Conservation (phyloP, 1,140 invertebrate species). For the Achatina immaculata region DNA sequence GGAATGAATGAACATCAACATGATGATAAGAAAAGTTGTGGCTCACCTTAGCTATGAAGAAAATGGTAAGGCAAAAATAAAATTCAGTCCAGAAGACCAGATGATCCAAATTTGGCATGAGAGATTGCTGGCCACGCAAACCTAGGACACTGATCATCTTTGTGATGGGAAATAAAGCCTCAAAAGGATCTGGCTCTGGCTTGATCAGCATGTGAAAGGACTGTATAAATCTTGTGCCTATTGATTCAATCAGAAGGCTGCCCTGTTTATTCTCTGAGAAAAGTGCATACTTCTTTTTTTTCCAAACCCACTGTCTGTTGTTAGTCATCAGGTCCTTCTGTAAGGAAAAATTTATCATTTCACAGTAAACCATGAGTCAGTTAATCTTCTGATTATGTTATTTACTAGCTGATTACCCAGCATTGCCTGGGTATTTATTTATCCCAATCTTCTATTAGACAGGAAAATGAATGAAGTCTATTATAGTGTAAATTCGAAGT, state of each 20-base stretch:
- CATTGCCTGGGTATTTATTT: too few relatives aligned
- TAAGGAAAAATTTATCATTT: background rate
- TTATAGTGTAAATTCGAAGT: too few relatives aligned
- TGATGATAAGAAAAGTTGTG: background rate
- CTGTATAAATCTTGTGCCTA: conserved; percentile 13
- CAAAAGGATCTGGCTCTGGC: conserved; percentile 41
- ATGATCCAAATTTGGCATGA: conserved; percentile 47
- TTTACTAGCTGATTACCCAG: too few relatives aligned
- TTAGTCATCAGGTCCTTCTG: background rate
- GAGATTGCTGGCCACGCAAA: conserved; percentile 23
- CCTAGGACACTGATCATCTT: conserved; percentile 47
- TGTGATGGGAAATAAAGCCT: conserved; percentile 53
- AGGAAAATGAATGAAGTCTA: too few relatives aligned
- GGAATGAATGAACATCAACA: too few relatives aligned
- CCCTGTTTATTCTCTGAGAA: background rate
- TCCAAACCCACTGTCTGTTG: background rate
- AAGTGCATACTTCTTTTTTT: conserved; percentile 5
- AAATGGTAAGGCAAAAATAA: conserved; percentile 47
- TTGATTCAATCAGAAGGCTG: background rate
- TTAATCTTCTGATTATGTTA: too few relatives aligned
- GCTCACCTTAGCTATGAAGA: conserved; percentile 46
- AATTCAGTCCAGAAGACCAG: conserved; percentile 57
- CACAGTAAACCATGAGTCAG: too few relatives aligned
- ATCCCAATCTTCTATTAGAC: too few relatives aligned
- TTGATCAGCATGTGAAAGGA: conserved; percentile 1